Conservation (phyloP, 2,888 invertebrate species). For the Pimpla rufipes region DNA sequence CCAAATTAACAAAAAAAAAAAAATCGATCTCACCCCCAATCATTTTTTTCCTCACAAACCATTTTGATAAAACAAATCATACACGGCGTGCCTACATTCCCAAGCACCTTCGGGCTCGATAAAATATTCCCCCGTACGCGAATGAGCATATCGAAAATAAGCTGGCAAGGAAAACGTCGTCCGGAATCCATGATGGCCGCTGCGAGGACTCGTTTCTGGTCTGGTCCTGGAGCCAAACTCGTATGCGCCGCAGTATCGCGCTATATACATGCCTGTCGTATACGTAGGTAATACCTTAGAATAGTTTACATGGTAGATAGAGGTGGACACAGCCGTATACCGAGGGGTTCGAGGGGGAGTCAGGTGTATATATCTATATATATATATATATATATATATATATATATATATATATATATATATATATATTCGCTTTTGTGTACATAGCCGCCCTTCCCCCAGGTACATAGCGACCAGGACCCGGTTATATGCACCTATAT, state of each 20-base stretch:
- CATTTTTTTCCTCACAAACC: no score
- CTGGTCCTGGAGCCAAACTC: conserved; percentile 45
- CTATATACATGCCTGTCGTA: conserved; percentile 34
- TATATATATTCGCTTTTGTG: conserved; percentile 16
- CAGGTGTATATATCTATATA: conserved; percentile 22
- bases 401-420: conserved; percentile 24
- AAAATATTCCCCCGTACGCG: conserved; percentile 47
- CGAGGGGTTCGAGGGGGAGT: background rate
- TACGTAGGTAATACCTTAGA: conserved; percentile 43
- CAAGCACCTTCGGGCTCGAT: background rate
- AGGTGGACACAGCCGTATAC: conserved; percentile 10
- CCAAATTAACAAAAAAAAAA: no score
- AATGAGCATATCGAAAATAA: conserved; percentile 29
- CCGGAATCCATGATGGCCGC: conserved; percentile 78
- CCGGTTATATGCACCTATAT: conserved; percentile 37
- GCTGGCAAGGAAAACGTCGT: conserved; percentile 69
- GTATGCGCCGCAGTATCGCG: conserved; percentile 33
- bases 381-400: conserved; percentile 24
- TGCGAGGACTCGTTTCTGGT: conserved; percentile 63
- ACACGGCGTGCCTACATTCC: background rate
- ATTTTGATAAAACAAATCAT: background rate
- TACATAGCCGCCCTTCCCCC: conserved; percentile 31
- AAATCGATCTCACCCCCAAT: no score
- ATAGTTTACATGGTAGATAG: conserved; percentile 40
- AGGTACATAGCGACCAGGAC: conserved; percentile 29